A percentile compares a stretch with the other conserved stretches of the same genome.
Conservation (phyloP, 2,797 vertebrate genomes). For the Ataeniobius toweri region DNA sequence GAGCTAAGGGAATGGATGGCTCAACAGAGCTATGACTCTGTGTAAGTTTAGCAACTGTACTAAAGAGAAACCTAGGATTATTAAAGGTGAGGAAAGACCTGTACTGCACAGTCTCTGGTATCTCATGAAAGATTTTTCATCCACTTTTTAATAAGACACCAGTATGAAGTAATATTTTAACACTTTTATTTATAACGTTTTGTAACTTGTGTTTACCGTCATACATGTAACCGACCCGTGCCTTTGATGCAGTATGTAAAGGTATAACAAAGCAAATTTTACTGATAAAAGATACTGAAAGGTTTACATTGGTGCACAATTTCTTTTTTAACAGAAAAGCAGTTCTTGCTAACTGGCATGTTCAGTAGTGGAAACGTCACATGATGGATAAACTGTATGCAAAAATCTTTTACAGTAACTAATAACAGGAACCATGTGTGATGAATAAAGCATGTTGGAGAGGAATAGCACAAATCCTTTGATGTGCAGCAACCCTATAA, state of each 20-base stretch:
- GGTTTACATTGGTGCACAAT: neutral
- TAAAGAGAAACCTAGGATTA: too few species aligned
- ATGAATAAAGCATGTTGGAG: neutral
- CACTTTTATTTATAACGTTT: neutral
- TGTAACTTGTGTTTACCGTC: too few species aligned
- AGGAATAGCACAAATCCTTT: constrained; percentile 3
- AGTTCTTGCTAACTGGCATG: neutral
- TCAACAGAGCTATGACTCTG: too few species aligned
- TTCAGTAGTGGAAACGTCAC: neutral
- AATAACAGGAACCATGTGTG: neutral
- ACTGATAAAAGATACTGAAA: neutral
- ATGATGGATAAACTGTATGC: neutral
- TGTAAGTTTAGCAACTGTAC: too few species aligned
- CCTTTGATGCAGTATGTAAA: neutral
- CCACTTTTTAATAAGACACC: neutral
- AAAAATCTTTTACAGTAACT: constrained; percentile 3
- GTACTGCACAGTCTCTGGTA: neutral
- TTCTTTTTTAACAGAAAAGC: neutral
- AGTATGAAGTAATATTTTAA: neutral
- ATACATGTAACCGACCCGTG: too few species aligned
- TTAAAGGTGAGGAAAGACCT: too few species aligned
- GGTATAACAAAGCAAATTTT: too few species aligned
- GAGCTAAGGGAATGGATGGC: too few species aligned
- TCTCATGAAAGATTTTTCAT: neutral
- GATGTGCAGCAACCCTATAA: constrained; percentile 7